Evolutionary conservation across 1,140 invertebrate species (phyloP).

Genomic region (Zelostemma sp.): DNA sequence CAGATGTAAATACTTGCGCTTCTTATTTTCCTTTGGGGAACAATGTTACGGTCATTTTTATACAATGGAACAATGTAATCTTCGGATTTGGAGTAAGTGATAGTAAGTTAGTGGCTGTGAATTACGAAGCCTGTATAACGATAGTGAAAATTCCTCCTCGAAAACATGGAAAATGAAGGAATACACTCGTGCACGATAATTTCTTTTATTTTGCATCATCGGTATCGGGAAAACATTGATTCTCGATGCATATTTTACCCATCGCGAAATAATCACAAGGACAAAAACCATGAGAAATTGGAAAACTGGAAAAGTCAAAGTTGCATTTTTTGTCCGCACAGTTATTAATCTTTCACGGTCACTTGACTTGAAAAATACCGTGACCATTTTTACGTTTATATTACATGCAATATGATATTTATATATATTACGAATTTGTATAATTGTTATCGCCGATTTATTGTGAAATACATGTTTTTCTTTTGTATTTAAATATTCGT

Average conservation of each 20-base stretch:
- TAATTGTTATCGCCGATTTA: constrained; percentile 35
- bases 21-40: neutral
- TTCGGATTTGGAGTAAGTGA: neutral
- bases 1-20: no score
- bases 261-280: no score
- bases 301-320: no score
- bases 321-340: no score
- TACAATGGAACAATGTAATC: constrained; percentile 1
- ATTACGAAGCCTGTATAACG: constrained; percentile 30
- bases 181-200: no score
- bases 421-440: constrained; percentile 33
- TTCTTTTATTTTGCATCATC: no score
- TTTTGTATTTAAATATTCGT: constrained; percentile 9
- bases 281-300: no score
- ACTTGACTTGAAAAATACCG: constrained; percentile 2
- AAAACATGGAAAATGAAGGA: no score
- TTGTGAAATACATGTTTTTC: constrained; percentile 42
- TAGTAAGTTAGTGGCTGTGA: constrained; percentile 51
- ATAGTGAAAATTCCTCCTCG: no score
- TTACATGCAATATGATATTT: constrained; percentile 33
- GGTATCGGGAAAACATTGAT: no score
- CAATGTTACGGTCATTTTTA: neutral
- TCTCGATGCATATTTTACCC: no score
- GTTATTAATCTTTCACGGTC: constrained; percentile 8
- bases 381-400: constrained; percentile 27